Evolutionary conservation across 2,797 vertebrate species (phyloP).

Genomic region (Falco columbarius): DNA sequence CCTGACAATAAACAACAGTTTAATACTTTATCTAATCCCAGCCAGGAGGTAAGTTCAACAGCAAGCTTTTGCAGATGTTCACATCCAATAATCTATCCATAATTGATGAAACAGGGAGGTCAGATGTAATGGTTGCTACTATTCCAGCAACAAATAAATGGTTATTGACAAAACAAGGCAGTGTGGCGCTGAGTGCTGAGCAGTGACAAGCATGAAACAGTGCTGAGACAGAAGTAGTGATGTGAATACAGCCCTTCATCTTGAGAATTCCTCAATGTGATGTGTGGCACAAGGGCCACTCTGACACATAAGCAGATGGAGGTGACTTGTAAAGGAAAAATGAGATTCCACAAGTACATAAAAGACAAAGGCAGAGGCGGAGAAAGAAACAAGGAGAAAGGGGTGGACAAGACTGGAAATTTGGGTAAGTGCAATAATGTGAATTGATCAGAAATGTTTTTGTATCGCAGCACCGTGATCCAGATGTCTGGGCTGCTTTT

Average conservation of each 20-base stretch:
- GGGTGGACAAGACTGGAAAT: constrained; percentile 36
- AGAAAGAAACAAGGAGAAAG: constrained; percentile 38
- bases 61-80: constrained; percentile 98
- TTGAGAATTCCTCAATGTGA: constrained; percentile 57
- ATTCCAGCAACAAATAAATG: constrained; percentile 99
- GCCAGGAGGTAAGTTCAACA: constrained; percentile 95
- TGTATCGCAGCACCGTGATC: constrained; percentile 71
- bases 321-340: constrained; percentile 64
- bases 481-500: constrained; percentile 82
- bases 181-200: constrained; percentile 85
- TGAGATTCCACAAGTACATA: constrained; percentile 6
- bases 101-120: constrained; percentile 99
- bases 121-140: constrained; percentile 97
- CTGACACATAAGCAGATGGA: constrained; percentile 70
- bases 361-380: constrained; percentile 49
- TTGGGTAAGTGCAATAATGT: constrained; percentile 81
- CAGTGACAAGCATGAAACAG: constrained; percentile 80
- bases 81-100: constrained; percentile 99
- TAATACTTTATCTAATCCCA: constrained; percentile 99
- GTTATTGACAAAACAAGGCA: constrained; percentile 99
- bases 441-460: constrained; percentile 67
- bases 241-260: constrained; percentile 50
- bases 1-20: constrained; percentile 99
- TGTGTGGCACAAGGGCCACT: constrained; percentile 47
- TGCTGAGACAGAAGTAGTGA: constrained; percentile 61